Base-by-base conservation (phyloP, 1,140 invertebrate genomes). In the Pteromalus puparum region DNA sequence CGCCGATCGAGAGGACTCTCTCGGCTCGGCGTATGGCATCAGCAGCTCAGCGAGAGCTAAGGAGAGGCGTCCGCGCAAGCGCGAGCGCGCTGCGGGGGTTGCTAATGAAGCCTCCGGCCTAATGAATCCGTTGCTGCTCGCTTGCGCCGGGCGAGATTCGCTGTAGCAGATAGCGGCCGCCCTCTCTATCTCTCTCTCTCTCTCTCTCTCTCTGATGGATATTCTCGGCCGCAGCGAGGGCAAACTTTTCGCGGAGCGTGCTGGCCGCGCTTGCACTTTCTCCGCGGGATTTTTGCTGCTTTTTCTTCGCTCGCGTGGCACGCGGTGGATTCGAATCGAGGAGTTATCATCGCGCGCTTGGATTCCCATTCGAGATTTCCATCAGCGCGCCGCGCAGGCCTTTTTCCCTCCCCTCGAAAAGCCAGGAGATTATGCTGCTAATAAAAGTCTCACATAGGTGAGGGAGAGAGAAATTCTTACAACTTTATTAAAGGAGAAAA, bases 401-500 rank as follows among this genome's bases (percentile, higher is more conserved):
- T 7, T 26, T 18, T 30, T 26, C 10, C 7, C 15, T 9, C 24
- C 9, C 10, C 24, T 13, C 10, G 7, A 70, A 70, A 70, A 13
- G 28, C 24, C 15, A 81, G 26, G 24, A 73, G 13, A 75, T 75
- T 82, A 13, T 21, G 21, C 30, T n/a, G 48, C 48, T 82, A 82
- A 82, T 82, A 75, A 81, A 81, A 75, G 10, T 67, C 10, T 67
- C 72, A 28, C 18, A 24, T 13, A 75, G 18, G 30, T 6, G 6
- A 5, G 26, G 6, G 53, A 61, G 21, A n/a, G 53, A 75, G 53
- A 65, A 67, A 82, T 75, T 82, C 72, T 82, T 65, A 74, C 48
- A 75, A 82, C 72, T 82, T 82, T 30, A 82, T 82, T 74, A 75
- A 42, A 75, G 24, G 72, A 75, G 72, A 82, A 75, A 82, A 75